A percentile compares a stretch with the other conserved stretches of the same genome.
phyloP scores from a whole-genome alignment of 2,888 invertebrate genomes.

The Amphimallon solstitiale region DNA sequence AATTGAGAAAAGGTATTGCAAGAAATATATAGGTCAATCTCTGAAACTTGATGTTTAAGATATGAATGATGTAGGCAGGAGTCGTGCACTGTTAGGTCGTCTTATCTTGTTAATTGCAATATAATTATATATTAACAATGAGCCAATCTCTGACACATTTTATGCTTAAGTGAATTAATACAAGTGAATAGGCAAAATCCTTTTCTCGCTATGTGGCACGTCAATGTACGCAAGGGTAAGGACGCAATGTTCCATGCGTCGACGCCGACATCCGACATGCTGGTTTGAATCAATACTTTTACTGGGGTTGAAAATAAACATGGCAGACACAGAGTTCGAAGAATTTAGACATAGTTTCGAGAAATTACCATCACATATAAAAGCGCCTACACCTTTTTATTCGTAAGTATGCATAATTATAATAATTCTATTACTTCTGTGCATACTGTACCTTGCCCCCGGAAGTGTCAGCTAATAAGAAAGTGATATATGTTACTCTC shows the following conservation, averaged over 20 bases:
- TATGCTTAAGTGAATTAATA: constrained; percentile 56
- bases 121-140: constrained; percentile 44
- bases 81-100: constrained; percentile 33
- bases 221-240: constrained; percentile 23
- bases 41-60: constrained; percentile 3
- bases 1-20: neutral
- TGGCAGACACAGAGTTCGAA: constrained; percentile 95
- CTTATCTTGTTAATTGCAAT: constrained; percentile 41
- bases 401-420: constrained; percentile 77
- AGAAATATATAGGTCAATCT: constrained; percentile 3
- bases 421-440: constrained; percentile 38
- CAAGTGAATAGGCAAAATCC: constrained; percentile 46
- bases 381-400: constrained; percentile 84
- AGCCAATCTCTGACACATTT: constrained; percentile 48
- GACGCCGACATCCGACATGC: constrained; percentile 40
- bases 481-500: constrained; percentile 44
- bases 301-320: constrained; percentile 65
- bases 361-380: constrained; percentile 80
- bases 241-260: constrained; percentile 34
- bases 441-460: too few relatives aligned
- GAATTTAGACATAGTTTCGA: constrained; percentile 90
- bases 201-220: constrained; percentile 3
- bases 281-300: constrained; percentile 40
- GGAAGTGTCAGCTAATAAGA: neutral
- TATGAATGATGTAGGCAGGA: neutral